A percentile compares a stretch with the other conserved stretches of the same genome.
phyloP scores from a whole-genome alignment of 2,888 invertebrate species.

The Marronus borbonicus region DNA sequence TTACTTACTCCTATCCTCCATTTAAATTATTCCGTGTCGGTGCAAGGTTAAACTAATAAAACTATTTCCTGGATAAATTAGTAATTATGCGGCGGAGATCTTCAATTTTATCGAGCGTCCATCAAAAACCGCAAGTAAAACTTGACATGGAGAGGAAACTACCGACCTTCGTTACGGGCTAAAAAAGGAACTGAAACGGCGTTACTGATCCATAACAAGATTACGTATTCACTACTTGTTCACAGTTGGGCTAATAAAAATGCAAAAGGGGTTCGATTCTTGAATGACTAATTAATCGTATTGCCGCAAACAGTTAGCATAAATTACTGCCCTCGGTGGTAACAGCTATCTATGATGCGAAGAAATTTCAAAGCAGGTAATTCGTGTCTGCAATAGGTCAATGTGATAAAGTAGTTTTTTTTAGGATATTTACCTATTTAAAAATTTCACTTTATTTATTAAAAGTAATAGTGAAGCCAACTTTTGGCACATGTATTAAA shows the following conservation, averaged over 20 bases:
- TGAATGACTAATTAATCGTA: constrained; percentile 71
- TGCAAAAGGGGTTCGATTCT: constrained; percentile 69
- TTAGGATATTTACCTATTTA: no score
- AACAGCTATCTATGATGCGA: background rate
- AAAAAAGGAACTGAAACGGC: constrained; percentile 59
- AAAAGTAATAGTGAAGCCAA: no score
- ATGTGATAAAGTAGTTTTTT: no score
- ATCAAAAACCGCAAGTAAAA: constrained; percentile 5
- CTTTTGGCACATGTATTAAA: no score
- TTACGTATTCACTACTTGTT: constrained; percentile 70
- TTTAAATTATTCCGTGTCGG: background rate
- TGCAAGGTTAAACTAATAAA: background rate
- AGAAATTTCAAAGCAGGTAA: background rate
- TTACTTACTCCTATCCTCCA: no score
- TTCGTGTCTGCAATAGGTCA: no score
- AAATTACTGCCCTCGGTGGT: constrained; percentile 59
- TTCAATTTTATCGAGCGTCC: constrained; percentile 2
- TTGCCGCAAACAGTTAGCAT: constrained; percentile 67
- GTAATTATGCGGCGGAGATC: background rate
- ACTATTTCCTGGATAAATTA: background rate
- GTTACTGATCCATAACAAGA: constrained; percentile 59
- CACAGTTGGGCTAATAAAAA: constrained; percentile 68
- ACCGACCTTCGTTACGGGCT: constrained; percentile 62
- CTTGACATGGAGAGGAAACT: constrained; percentile 57
- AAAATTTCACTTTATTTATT: no score